Conservation (phyloP, 1,140 invertebrate species). For the Drosophila ogumai region DNA sequence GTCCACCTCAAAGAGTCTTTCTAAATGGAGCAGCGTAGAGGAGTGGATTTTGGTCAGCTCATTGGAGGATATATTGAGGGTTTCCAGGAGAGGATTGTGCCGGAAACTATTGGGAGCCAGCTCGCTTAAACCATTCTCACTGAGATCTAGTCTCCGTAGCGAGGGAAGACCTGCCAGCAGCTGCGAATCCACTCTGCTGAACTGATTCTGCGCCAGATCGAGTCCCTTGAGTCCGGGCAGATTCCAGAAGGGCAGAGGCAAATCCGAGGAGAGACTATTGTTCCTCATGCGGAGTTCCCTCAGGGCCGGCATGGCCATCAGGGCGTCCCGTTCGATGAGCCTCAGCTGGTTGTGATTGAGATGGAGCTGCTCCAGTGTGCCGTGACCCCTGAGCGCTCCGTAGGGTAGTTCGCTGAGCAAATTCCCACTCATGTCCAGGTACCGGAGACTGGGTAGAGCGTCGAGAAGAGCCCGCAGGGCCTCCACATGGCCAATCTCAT, state of each 20-base stretch:
- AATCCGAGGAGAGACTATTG: constrained; percentile 89
- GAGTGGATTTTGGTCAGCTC: constrained; percentile 89
- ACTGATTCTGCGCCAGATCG: constrained; percentile 92
- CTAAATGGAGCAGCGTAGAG: constrained; percentile 90
- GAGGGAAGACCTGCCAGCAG: constrained; percentile 91
- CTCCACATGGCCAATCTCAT: constrained; percentile 90
- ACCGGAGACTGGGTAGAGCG: constrained; percentile 90
- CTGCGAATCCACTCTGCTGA: constrained; percentile 89
- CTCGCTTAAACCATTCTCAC: constrained; percentile 90
- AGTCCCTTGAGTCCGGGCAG: constrained; percentile 92
- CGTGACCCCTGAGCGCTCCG: constrained; percentile 91
- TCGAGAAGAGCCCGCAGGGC: constrained; percentile 90
- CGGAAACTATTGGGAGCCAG: constrained; percentile 91
- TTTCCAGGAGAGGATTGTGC: constrained; percentile 89
- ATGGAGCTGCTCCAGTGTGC: constrained; percentile 91
- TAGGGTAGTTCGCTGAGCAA: constrained; percentile 90
- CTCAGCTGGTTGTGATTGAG: constrained; percentile 91
- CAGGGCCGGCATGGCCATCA: constrained; percentile 92
- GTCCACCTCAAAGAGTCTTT: constrained; percentile 91
- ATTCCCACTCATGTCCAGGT: constrained; percentile 92
- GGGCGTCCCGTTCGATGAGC: constrained; percentile 90
- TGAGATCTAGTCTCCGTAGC: constrained; percentile 91
- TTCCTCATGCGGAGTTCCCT: constrained; percentile 92
- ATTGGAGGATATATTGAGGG: constrained; percentile 92
- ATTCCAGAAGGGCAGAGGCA: constrained; percentile 91